Evolutionary conservation across 2,888 invertebrate species (phyloP), one percentile per base, ranked within the genome.

Genomic region (Pollenia angustigena): DNA sequence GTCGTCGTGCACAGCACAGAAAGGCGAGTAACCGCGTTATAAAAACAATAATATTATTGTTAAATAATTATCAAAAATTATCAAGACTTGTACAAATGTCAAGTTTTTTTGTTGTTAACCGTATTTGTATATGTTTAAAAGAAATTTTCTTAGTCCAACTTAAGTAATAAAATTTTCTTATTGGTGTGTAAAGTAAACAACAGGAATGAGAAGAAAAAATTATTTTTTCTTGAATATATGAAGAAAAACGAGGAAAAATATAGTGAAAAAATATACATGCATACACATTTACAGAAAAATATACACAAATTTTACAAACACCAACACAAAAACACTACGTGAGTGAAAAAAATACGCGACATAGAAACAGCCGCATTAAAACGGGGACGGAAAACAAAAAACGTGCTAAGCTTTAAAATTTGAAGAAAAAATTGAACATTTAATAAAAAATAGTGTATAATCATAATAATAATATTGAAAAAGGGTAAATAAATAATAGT

Each of bases 311-410:
- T 83, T 83, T 83, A 80, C 81, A 86, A 78, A 86, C 74, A 81
- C 76, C 64, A 64, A 66, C 66, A 81, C 78, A 81, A 50, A 64
- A 81, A 78, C 85, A 85, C 46, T 81, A 81, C 81, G 58, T 54
- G 76, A 66, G 78, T 72, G 81, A 81, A 58, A 76, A 46, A 86
- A 76, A 83, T 86, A 87, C 80, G 76, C 86, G 86, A 87, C 86
- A 83, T 86, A 86, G 85, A 86, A 86, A 86, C 85, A 86, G 85
- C 82, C 85, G 85, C 85, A 82, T 62, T 82, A 79, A 85, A 85
- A 82, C 85, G 85, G 81, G 85, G 69, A 85, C 82, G 74, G 74
- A 80, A 82, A 86, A 86, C 69, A 85, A 85, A 85, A 85, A 85
- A 86, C 85, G 85, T 86, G 85, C 85, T 86, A 79, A 68, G 74